Evolutionary conservation across 2,113 vertebrate species (phyloP).

Genomic region (Benitochromis conjunctus): DNA sequence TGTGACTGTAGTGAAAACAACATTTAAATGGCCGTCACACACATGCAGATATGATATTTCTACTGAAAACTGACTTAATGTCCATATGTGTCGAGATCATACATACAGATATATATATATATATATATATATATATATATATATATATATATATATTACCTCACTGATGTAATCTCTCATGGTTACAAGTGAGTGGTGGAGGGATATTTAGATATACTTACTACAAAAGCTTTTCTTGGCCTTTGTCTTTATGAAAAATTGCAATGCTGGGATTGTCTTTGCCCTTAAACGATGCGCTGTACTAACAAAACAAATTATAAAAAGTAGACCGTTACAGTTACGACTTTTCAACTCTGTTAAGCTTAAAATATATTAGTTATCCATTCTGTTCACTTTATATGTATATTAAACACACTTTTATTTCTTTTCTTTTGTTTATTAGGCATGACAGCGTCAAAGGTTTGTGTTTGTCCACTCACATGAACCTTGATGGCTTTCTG

Average conservation of each 20-base stretch:
- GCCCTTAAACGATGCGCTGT: not conserved
- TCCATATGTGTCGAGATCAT: not conserved
- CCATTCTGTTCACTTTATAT: not conserved
- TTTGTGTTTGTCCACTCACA: not conserved
- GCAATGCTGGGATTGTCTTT: not conserved
- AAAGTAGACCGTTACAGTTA: not conserved
- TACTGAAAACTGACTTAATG: not conserved
- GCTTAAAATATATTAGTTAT: not conserved
- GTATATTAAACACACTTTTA: not conserved
- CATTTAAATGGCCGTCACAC: not conserved
- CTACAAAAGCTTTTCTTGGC: not conserved
- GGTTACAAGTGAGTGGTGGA: slow-evolving; percentile 11
- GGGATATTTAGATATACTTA: not conserved
- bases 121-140: no score
- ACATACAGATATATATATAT: no score
- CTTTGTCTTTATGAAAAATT: not conserved
- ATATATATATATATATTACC: no score
- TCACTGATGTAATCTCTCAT: slow-evolving; percentile 22
- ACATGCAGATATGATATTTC: not conserved
- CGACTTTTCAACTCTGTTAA: not conserved
- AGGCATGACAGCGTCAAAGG: not conserved
- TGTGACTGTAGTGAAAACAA: not conserved
- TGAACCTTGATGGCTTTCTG: not conserved
- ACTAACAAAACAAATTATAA: not conserved
- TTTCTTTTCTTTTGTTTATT: not conserved